Percentiles rank a stretch among this genome's conserved stretches.
Evolutionary conservation across 2,113 vertebrate species (phyloP).

Genomic region (Apus apus): DNA sequence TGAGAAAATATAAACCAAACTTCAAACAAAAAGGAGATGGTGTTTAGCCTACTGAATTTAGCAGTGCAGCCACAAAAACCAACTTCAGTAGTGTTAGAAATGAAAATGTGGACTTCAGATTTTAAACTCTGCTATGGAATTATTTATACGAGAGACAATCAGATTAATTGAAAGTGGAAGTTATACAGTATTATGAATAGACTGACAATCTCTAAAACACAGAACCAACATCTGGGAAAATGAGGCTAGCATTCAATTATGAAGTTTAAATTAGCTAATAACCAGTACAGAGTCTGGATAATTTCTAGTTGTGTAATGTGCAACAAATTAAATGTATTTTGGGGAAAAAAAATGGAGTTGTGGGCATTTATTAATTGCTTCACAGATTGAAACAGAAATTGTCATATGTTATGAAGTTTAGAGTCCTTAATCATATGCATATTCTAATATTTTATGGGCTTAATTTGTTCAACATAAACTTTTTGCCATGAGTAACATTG

Average conservation of each 20-base stretch:
- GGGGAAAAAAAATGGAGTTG: not conserved
- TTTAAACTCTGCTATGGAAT: constrained; percentile 31
- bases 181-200: constrained; percentile 3
- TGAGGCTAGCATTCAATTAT: constrained; percentile 23
- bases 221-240: constrained; percentile 23
- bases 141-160: constrained; percentile 22
- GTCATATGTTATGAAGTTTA: constrained; percentile 16
- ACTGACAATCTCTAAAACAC: not conserved
- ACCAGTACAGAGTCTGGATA: constrained; percentile 23
- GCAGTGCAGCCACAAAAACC: not conserved
- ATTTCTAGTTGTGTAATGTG: constrained; percentile 47
- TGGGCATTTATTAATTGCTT: constrained; percentile 32
- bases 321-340: constrained; percentile 32
- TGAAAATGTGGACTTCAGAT: not conserved
- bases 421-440: not conserved
- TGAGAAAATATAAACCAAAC: not conserved
- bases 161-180: constrained; percentile 31
- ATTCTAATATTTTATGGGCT: constrained; percentile 18
- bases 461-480: constrained; percentile 55
- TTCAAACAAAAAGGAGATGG: not conserved
- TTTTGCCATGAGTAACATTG: constrained; percentile 43
- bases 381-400: constrained; percentile 21
- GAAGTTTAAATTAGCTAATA: constrained; percentile 55
- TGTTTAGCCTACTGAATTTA: not conserved
- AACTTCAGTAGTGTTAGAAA: not conserved